These are phyloP conservation scores for Oscheius sp. DNA, from an alignment of 2,888 invertebrate species.

Conservation along the genomic window DNA sequence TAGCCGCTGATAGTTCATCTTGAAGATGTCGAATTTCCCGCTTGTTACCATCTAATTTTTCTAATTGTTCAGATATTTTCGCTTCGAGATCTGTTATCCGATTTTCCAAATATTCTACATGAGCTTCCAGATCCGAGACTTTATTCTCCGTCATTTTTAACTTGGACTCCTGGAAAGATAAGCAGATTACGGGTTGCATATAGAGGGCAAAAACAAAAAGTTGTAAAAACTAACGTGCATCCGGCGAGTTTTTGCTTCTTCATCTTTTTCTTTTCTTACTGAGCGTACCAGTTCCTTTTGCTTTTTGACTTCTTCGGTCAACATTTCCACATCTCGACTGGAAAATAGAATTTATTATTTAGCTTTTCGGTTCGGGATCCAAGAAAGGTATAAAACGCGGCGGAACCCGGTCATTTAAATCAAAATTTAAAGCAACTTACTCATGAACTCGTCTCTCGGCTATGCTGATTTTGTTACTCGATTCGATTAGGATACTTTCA, in stretches of 20 bases:
- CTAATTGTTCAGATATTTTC: conserved; percentile 6
- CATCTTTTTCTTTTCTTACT: conserved; percentile 18
- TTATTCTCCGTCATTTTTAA: conserved; percentile 2
- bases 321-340: conserved; percentile 20
- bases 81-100: background rate
- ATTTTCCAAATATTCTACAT: background rate
- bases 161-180: conserved; percentile 1
- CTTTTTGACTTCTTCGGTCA: conserved; percentile 18
- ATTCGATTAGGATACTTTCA: conserved; percentile 28
- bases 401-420: too few species aligned
- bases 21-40: conserved; percentile 1
- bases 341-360: background rate
- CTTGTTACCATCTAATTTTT: background rate
- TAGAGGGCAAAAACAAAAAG: background rate
- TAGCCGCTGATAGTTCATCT: background rate
- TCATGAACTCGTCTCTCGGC: conserved; percentile 18
- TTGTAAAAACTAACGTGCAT: background rate
- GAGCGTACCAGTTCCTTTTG: conserved; percentile 6
- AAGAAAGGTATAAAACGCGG: too few species aligned
- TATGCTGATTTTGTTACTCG: conserved; percentile 13
- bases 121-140: background rate
- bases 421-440: background rate
- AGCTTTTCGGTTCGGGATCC: too few species aligned
- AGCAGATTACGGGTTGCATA: background rate
- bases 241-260: background rate